Conservation (phyloP, 1,140 invertebrate genomes). For the Drosophila ironensis region DNA sequence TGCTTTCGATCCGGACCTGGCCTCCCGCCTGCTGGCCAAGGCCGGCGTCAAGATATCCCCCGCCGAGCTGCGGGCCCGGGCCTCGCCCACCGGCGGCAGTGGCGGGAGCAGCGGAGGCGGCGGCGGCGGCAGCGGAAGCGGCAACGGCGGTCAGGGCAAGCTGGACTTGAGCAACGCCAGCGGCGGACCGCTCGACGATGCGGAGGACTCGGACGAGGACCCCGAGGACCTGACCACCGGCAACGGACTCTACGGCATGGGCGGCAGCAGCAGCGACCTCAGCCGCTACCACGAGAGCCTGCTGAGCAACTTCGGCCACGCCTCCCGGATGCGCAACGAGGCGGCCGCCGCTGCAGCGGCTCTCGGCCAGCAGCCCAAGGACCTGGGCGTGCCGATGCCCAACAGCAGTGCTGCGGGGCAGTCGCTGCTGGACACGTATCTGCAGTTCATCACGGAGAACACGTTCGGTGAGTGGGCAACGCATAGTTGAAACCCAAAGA, state of each 20-base stretch:
- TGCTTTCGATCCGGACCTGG: constrained; percentile 93
- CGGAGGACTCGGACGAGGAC: constrained; percentile 84
- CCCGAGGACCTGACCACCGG: constrained; percentile 90
- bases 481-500: not conserved
- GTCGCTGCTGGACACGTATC: constrained; percentile 91
- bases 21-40: constrained; percentile 90
- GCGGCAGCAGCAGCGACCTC: constrained; percentile 59
- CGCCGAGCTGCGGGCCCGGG: constrained; percentile 90
- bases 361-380: constrained; percentile 83
- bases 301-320: constrained; percentile 83
- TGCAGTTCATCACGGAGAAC: constrained; percentile 93
- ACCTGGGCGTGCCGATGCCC: constrained; percentile 62
- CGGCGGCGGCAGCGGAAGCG: constrained; percentile 87
- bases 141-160: constrained; percentile 84
- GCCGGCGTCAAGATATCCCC: constrained; percentile 93
- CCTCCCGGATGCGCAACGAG: constrained; percentile 82
- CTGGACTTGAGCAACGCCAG: constrained; percentile 85
- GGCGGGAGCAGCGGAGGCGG: constrained; percentile 85
- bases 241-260: constrained; percentile 57
- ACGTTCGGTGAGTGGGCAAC: constrained; percentile 83
- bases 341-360: constrained; percentile 82
- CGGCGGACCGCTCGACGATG: constrained; percentile 83
- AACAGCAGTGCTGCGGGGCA: constrained; percentile 84
- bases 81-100: constrained; percentile 90
- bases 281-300: constrained; percentile 77